Conservation (phyloP, 1,140 invertebrate species). For the Paraescarpia echinospica region DNA sequence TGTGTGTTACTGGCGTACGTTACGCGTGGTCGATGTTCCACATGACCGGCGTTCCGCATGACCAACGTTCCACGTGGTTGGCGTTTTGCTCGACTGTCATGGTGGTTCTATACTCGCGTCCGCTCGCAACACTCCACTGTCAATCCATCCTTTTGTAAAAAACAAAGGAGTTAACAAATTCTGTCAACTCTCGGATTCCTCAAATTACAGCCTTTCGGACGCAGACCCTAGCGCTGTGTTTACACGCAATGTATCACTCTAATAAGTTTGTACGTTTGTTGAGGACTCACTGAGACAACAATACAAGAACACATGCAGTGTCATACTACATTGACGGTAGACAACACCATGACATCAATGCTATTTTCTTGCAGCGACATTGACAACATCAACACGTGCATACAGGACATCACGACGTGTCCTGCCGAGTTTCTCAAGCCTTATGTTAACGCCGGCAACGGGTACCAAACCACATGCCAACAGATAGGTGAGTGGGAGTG, state of each 20-base stretch:
- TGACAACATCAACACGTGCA: not conserved
- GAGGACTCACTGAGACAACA: too few species aligned
- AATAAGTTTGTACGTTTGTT: too few species aligned
- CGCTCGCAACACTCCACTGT: too few species aligned
- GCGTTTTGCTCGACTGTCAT: not conserved
- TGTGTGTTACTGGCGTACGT: too few species aligned
- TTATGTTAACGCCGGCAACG: not conserved
- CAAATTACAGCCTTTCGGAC: too few species aligned
- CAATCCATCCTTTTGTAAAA: too few species aligned
- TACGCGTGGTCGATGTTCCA: not conserved
- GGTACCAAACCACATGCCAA: not conserved
- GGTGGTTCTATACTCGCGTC: not conserved
- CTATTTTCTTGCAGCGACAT: not conserved
- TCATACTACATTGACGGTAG: not conserved
- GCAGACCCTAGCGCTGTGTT: too few species aligned
- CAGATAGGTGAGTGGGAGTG: not conserved
- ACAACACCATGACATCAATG: not conserved
- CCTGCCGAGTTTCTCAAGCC: not conserved
- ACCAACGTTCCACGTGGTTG: not conserved
- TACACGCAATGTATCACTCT: too few species aligned
- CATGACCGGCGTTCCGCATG: not conserved
- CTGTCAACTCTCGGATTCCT: too few species aligned
- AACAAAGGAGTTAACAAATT: too few species aligned
- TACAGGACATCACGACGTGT: not conserved
- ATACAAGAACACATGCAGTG: not conserved